Conservation (phyloP, 1,140 invertebrate genomes). For the Varroa destructor region DNA sequence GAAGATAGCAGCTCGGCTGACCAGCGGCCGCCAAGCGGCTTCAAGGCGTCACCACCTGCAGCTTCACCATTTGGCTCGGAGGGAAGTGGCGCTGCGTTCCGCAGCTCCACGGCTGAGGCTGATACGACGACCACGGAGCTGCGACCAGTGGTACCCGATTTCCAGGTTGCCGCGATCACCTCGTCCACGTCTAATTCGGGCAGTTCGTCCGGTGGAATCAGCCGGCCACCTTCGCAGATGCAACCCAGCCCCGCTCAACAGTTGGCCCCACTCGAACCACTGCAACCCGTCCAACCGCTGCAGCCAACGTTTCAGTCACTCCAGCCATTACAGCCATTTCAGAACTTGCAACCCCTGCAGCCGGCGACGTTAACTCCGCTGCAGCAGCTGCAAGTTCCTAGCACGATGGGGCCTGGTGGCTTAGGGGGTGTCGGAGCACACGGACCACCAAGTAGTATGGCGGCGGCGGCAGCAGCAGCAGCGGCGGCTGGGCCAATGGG, state of each 20-base stretch:
- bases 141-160: conserved; percentile 15
- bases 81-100: neutral
- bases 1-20: conserved; percentile 24
- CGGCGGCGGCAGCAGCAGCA: too few relatives aligned
- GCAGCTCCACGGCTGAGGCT: conserved; percentile 22
- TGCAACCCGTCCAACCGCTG: conserved; percentile 22
- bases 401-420: too few relatives aligned
- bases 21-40: conserved; percentile 17
- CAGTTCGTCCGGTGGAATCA: neutral
- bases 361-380: neutral
- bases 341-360: neutral
- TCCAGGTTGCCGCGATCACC: conserved; percentile 24
- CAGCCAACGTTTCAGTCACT: neutral
- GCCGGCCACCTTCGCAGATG: conserved; percentile 25
- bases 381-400: conserved; percentile 20
- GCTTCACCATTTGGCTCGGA: conserved; percentile 18
- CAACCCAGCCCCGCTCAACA: neutral
- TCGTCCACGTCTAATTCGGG: conserved; percentile 18
- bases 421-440: too few relatives aligned
- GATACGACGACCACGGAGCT: conserved; percentile 26
- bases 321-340: neutral
- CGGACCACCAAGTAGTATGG: too few relatives aligned
- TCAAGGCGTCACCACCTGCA: conserved; percentile 11
- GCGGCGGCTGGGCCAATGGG: too few relatives aligned
- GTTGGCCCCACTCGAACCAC: conserved; percentile 8